Evolutionary conservation across 2,888 invertebrate genomes (phyloP), one percentile per base, ranked within the genome.

Genomic region (Rhorus exstirpatorius): DNA sequence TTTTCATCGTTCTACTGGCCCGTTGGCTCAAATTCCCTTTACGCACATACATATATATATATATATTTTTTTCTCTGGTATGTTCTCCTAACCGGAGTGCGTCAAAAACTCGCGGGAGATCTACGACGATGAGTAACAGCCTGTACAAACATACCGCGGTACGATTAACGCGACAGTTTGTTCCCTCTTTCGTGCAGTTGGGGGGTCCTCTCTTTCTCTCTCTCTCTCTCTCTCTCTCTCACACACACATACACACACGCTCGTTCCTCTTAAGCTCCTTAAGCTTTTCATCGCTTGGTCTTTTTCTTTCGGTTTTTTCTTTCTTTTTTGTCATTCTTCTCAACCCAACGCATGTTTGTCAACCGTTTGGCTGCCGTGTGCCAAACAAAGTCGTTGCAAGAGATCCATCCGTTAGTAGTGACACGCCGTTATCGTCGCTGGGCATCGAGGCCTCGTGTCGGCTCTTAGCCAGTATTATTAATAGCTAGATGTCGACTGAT

Each of bases 341-440:
- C 70, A 51, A 41, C 74, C 67, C 63, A 77, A 71, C 68, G 71
- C 84, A 78, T 89, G 90, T 92, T 92, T 92, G 92, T 92, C 92
- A 92, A 91, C 89, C 86, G 81, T 85, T 87, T 85, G 86, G 87
- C 86, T 86, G 78, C 78, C 79, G 77, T 83, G 86, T 85, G 86
- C 77, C 89, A 92, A 92, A 91, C 91, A 92, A 91, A 91, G 89
- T 86, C 87, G 81, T 83, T 71, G 68, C 24, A 17, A 76, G 24
- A 58, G 83, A 79, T 78, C 86, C 86, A 88, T 86, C 85, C 79
- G 75, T 81, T 83, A 79, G 74, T 75, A 83, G 72, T 81, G 83
- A 86, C 85, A 79, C 79, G 81, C 67, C 71, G 84, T 85, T 85
- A 85, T 86, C 84, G 79, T 82, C 84, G 82, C 81, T 74, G 65